Evolutionary conservation across 2,797 vertebrate genomes (phyloP).

Genomic region (Pangasius sanitwongsei): DNA sequence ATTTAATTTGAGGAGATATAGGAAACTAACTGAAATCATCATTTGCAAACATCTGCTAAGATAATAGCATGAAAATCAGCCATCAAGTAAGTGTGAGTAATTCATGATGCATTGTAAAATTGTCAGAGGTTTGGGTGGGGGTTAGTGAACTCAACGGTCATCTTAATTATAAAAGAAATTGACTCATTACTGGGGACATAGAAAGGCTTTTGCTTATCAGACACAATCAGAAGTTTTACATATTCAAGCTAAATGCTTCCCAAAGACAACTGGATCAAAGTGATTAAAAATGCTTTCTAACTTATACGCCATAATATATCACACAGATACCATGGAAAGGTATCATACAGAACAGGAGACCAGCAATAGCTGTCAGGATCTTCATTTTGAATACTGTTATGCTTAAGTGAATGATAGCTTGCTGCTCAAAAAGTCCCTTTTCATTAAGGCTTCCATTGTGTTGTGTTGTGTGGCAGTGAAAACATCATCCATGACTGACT

Average conservation of each 20-base stretch:
- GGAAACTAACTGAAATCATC: not conserved
- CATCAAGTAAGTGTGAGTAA: conserved; percentile 28
- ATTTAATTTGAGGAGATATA: not conserved
- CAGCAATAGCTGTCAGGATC: not conserved
- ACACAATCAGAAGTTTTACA: conserved; percentile 2
- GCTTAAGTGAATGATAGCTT: not conserved
- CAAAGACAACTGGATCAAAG: conserved; percentile 1
- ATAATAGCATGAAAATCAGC: conserved; percentile 35
- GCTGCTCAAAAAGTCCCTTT: not conserved
- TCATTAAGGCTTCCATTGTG: not conserved
- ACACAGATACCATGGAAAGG: conserved; percentile 29
- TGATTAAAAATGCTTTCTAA: conserved; percentile 5
- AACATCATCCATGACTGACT: not conserved
- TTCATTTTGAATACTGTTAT: not conserved
- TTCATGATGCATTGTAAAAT: not conserved
- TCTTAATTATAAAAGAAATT: not conserved
- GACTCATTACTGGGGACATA: conserved; percentile 23
- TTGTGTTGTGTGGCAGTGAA: not conserved
- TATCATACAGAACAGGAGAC: not conserved
- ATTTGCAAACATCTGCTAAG: conserved; percentile 23
- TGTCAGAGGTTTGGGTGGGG: not conserved
- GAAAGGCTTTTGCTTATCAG: conserved; percentile 31
- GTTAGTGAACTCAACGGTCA: not conserved
- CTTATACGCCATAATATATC: not conserved
- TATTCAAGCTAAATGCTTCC: conserved; percentile 20